Percentiles rank a stretch among this genome's conserved stretches.
phyloP scores from a whole-genome alignment of 1,140 invertebrate species.

The Maniola jurtina region DNA sequence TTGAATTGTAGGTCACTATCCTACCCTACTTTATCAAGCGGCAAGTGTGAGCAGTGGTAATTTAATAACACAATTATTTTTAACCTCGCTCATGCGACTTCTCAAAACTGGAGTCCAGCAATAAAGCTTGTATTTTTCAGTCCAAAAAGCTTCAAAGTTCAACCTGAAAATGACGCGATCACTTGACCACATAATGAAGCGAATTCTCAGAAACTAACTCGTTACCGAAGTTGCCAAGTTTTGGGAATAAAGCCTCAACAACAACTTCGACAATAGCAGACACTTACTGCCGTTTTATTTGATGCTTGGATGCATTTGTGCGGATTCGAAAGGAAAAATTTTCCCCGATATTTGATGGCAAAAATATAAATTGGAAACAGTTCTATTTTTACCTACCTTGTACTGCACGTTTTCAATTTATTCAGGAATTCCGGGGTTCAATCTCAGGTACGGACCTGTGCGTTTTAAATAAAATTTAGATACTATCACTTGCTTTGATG shows the following conservation, averaged over 20 bases:
- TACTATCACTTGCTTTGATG: too few species aligned
- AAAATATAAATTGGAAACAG: background rate
- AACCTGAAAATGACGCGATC: background rate
- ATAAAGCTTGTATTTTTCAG: background rate
- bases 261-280: constrained; percentile 3
- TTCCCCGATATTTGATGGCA: background rate
- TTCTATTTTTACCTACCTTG: background rate
- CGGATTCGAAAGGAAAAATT: background rate
- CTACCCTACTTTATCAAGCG: too few species aligned
- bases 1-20: too few species aligned
- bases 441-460: too few species aligned
- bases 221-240: constrained; percentile 3
- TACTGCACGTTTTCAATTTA: background rate
- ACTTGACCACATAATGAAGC: constrained; percentile 1
- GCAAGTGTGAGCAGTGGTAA: too few species aligned
- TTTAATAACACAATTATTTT: too few species aligned
- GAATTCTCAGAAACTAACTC: background rate
- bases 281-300: constrained; percentile 4
- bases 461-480: too few species aligned
- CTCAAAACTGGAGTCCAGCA: too few species aligned
- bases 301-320: background rate
- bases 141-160: background rate
- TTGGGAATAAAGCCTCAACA: constrained; percentile 6
- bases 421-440: too few species aligned
- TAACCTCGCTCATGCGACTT: too few species aligned